Evolutionary conservation across 23 tunicate genomes (phyloP).

Genomic region (Phallusia fumigata): DNA sequence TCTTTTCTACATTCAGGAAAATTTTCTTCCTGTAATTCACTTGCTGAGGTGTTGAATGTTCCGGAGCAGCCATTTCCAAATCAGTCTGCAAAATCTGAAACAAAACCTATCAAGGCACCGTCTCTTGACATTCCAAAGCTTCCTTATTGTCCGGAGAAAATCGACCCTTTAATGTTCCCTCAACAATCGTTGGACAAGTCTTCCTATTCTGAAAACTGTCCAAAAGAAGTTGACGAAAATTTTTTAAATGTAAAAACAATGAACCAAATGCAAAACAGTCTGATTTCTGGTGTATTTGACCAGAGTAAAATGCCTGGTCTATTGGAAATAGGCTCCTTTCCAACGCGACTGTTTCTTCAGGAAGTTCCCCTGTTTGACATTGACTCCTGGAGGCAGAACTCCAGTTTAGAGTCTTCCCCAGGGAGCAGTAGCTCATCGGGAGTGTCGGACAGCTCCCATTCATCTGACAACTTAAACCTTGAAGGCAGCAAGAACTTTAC

Average conservation of each 20-base stretch:
- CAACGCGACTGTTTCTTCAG: background rate
- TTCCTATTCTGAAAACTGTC: background rate
- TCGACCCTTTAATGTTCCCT: too few relatives aligned
- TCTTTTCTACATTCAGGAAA: too few relatives aligned
- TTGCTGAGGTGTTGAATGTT: background rate
- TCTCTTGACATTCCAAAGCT: too few relatives aligned
- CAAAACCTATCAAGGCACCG: too few relatives aligned
- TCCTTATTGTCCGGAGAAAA: too few relatives aligned
- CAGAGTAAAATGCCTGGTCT: background rate
- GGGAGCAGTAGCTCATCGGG: slow-evolving; percentile 8
- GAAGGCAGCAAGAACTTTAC: background rate
- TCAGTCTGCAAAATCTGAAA: background rate
- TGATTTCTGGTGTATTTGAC: background rate
- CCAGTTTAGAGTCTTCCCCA: slow-evolving; percentile 3
- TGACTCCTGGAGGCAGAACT: background rate
- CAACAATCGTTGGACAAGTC: too few relatives aligned
- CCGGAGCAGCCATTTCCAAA: background rate
- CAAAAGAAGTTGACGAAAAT: background rate
- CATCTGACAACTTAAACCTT: background rate
- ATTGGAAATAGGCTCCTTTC: background rate
- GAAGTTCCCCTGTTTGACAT: background rate
- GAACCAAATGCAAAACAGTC: background rate
- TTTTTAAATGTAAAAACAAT: background rate
- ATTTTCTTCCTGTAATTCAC: too few relatives aligned
- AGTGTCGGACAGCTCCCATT: background rate